Conservation (phyloP, 2,888 invertebrate genomes). For the Himalopsyche kuldschensis region DNA sequence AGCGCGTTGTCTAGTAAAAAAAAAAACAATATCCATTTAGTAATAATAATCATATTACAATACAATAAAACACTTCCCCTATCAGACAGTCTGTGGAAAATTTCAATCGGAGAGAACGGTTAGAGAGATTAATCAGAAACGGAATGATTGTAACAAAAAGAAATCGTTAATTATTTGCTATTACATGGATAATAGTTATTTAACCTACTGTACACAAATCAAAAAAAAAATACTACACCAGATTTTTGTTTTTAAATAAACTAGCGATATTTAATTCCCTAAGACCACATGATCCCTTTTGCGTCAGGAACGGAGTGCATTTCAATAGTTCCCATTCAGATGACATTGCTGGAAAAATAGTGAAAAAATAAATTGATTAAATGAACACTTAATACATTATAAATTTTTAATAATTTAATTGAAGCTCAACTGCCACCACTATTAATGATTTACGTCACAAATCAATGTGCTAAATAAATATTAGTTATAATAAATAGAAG, state of each 20-base stretch:
- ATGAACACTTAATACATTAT: no score
- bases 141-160: constrained; percentile 35
- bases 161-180: constrained; percentile 23
- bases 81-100: not conserved
- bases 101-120: not conserved
- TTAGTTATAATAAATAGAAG: no score
- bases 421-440: no score
- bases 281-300: constrained; percentile 47
- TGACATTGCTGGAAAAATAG: constrained; percentile 21
- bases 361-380: not conserved
- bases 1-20: not conserved
- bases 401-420: no score
- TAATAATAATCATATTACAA: not conserved
- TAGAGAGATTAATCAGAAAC: constrained; percentile 24
- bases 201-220: constrained; percentile 39
- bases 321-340: constrained; percentile 27
- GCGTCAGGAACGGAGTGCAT: constrained; percentile 40
- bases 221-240: constrained; percentile 36
- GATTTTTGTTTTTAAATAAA: constrained; percentile 35
- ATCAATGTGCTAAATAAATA: no score
- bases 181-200: constrained; percentile 34
- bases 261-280: constrained; percentile 35
- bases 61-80: not conserved
- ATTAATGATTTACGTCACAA: no score
- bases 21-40: not conserved